Evolutionary conservation across 2,888 invertebrate species (phyloP).

Genomic region (Leptopilina syphax): DNA sequence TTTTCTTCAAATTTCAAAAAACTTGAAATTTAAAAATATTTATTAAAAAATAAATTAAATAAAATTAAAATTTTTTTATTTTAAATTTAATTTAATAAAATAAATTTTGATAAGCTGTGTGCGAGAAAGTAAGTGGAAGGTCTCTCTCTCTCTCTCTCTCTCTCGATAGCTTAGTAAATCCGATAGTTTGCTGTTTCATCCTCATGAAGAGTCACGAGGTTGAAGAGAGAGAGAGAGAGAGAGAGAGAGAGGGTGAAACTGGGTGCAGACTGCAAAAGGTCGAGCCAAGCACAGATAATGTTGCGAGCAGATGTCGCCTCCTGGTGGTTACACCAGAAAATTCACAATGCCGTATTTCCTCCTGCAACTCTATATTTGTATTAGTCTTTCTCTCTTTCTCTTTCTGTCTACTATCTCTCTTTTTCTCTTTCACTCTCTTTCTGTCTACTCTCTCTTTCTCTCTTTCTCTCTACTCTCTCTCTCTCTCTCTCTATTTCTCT

Average conservation of each 20-base stretch:
- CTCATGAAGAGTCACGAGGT: constrained; percentile 36
- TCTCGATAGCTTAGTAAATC: constrained; percentile 43
- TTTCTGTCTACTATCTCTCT: no score
- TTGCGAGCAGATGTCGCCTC: constrained; percentile 71
- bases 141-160: no score
- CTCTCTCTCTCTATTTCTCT: no score
- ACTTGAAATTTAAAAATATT: no score
- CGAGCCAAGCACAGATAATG: constrained; percentile 63
- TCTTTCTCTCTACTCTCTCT: no score
- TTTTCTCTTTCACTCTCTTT: no score
- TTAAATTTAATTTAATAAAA: no score
- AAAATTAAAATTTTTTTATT: no score
- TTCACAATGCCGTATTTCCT: constrained; percentile 42
- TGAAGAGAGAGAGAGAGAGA: neutral
- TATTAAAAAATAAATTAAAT: no score
- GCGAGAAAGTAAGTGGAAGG: constrained; percentile 24
- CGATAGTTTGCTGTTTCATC: constrained; percentile 51
- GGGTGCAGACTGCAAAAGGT: constrained; percentile 33
- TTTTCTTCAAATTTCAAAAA: no score
- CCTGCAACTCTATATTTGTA: constrained; percentile 36
- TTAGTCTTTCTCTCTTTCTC: neutral
- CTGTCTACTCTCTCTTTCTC: no score
- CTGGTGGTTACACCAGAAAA: constrained; percentile 54
- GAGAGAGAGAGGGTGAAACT: constrained; percentile 51
- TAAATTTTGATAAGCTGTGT: neutral